phyloP scores from a whole-genome alignment of 2,888 invertebrate species.

The Luffia ferchaultella region DNA sequence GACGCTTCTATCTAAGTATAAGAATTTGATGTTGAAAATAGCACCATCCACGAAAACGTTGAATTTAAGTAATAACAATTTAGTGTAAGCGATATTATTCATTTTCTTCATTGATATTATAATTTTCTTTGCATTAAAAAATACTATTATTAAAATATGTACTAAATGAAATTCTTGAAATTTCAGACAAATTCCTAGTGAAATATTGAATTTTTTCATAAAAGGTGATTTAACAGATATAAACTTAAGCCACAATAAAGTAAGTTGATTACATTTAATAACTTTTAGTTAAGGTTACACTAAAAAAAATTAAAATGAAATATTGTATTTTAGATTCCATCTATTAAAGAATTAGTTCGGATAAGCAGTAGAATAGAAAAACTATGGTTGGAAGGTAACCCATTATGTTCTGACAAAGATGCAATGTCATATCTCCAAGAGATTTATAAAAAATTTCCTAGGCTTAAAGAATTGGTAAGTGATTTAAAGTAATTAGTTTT shows the following conservation, averaged over 20 bases:
- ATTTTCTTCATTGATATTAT: constrained; percentile 2
- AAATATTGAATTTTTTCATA: constrained; percentile 52
- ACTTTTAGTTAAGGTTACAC: no score
- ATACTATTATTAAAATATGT: background rate
- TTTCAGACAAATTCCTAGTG: constrained; percentile 42
- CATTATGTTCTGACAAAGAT: constrained; percentile 40
- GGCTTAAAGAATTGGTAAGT: constrained; percentile 42
- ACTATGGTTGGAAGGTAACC: constrained; percentile 53
- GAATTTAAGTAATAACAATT: constrained; percentile 43
- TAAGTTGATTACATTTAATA: constrained; percentile 35
- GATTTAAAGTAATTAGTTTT: background rate
- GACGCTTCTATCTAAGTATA: constrained; percentile 33
- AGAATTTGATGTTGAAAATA: constrained; percentile 49
- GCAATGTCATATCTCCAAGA: constrained; percentile 35
- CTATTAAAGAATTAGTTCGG: constrained; percentile 31
- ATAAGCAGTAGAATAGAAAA: constrained; percentile 51
- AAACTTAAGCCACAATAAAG: constrained; percentile 48
- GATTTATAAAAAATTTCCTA: constrained; percentile 40
- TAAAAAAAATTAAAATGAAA: constrained; percentile 3
- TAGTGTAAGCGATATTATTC: constrained; percentile 27
- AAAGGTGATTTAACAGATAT: constrained; percentile 43
- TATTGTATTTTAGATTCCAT: constrained; percentile 29
- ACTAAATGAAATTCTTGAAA: constrained; percentile 3
- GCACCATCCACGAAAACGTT: constrained; percentile 42
- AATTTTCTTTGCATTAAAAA: background rate